Base-by-base conservation (phyloP, 2,113 vertebrate species). In the Myotis brandtii region DNA sequence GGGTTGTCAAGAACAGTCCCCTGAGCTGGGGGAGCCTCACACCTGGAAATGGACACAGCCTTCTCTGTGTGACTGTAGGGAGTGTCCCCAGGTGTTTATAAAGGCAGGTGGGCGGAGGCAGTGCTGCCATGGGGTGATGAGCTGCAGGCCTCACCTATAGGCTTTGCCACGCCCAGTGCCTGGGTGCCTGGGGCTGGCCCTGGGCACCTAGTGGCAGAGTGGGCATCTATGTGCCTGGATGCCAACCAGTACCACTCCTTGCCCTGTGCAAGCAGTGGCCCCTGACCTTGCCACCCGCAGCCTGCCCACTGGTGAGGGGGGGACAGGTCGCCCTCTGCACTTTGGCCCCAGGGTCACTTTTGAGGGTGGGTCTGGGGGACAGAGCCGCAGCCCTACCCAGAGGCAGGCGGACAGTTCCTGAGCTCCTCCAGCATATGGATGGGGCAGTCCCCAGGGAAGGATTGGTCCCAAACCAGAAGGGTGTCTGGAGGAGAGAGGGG, bases 1-100 rank as follows among this genome's bases (percentile, higher is more conserved):
- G 69, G 37, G 70, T 94, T 96, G 96, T 90, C 50, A 87, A 97
- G 95, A 97, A 92, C 67, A 92, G 96, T 93, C 96, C 89, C 93
- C 86, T 64, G 89, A 90, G 89, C 96, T 50, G 82, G 97, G 97
- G 87, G 34, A 98, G 46, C 86, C 80, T 79, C 66, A 72, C 85
- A 86, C 94, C 80, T 94, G 83, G 87, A 81, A 95, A 94, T 90
- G 94, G 94, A 96, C 93, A 89, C 95, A 87, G n/a, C 48, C 52
- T 50, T 97, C 95, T 17, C 96, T 64, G 85, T 37, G 72, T 96
- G 95, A 88, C 59, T 43, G 9, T 80, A 95, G 95, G 46, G 7
- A 34, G 94, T 86, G 27, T 94, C 95, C 81, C 93, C 93, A 27
- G 32, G 34, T 75, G 46, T 94, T 97, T 97, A 34, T 84, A 94